A percentile compares a stretch with the other conserved stretches of the same genome.
Evolutionary conservation across 2,888 invertebrate genomes (phyloP).

Genomic region (Xestobium rufovillosum): DNA sequence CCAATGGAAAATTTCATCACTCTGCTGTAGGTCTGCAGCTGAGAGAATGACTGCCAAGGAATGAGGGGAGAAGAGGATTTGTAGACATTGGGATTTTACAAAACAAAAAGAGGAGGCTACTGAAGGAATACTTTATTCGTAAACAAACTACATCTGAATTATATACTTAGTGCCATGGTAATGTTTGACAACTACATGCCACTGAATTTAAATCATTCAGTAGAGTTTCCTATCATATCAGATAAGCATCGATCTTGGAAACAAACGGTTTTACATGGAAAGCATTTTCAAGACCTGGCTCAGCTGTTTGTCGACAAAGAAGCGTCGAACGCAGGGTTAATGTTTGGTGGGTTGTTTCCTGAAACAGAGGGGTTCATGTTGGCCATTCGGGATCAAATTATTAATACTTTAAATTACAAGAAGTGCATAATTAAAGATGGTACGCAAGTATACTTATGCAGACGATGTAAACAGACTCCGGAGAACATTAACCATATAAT

Average conservation of each 20-base stretch:
- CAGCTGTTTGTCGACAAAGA: neutral
- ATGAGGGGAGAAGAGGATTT: neutral
- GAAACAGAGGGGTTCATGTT: slow-evolving; percentile 1
- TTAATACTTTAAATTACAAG: slow-evolving; percentile 2
- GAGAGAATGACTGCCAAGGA: neutral
- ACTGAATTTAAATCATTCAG: too few relatives aligned
- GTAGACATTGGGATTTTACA: neutral
- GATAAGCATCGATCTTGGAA: neutral
- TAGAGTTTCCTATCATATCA: too few relatives aligned
- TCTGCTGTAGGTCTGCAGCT: neutral
- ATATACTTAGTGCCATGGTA: neutral
- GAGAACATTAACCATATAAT: neutral
- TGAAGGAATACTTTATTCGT: slow-evolving; percentile 1
- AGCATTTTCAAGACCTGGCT: neutral
- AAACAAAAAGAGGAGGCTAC: neutral
- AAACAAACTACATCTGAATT: slow-evolving; percentile 2
- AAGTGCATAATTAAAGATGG: slow-evolving; percentile 2
- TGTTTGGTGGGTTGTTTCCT: neutral
- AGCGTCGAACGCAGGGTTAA: neutral
- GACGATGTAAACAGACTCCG: neutral
- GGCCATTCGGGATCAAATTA: neutral
- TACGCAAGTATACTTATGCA: neutral
- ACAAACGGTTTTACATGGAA: neutral
- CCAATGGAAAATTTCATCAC: neutral
- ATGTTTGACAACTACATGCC: too few relatives aligned